Evolutionary conservation across 2,797 vertebrate genomes (phyloP).

Genomic region (Myotis pilosus): DNA sequence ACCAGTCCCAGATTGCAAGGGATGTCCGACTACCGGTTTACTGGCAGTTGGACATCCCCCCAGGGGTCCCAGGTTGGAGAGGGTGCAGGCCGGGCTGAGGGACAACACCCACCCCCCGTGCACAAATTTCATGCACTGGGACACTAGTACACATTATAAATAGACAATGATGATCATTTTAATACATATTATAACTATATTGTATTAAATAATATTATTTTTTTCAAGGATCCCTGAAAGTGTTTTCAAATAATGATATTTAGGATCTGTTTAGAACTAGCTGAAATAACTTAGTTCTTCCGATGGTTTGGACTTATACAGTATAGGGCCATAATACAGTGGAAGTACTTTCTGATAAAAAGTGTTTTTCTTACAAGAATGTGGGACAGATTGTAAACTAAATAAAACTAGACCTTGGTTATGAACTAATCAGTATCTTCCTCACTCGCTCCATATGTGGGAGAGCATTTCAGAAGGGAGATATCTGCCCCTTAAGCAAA

Average conservation of each 20-base stretch:
- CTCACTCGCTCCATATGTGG: background rate
- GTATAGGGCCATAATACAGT: background rate
- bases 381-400: background rate
- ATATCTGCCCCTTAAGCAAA: background rate
- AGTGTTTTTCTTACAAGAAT: background rate
- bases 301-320: background rate
- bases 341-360: background rate
- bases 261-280: background rate
- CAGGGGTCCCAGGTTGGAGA: too few species aligned
- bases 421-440: background rate
- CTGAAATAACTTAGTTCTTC: background rate
- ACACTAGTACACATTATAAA: background rate
- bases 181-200: background rate
- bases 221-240: background rate
- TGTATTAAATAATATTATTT: background rate
- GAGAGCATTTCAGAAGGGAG: background rate
- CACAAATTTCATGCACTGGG: too few species aligned
- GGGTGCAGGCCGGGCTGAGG: too few species aligned
- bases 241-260: constrained; percentile 14
- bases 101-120: too few species aligned
- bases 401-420: background rate
- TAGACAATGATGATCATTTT: background rate
- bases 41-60: too few species aligned
- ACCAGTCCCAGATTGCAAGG: too few species aligned
- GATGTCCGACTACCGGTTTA: too few species aligned